Conservation (phyloP, 2,113 vertebrate genomes). For the Cardinalis cardinalis region DNA sequence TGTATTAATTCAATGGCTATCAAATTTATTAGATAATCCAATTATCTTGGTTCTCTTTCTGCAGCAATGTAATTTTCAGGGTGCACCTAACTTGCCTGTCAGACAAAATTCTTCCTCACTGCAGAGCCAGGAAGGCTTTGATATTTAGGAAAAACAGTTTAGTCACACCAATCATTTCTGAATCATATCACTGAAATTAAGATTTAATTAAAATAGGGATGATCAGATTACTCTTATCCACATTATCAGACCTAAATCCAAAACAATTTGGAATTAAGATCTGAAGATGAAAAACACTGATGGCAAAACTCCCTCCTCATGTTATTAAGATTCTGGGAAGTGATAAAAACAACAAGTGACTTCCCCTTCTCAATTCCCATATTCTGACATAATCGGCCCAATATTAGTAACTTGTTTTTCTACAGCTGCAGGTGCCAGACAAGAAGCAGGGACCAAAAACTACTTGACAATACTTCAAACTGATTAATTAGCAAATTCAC, state of each 20-base stretch:
- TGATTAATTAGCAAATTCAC: not conserved
- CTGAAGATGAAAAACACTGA: not conserved
- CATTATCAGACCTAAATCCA: not conserved
- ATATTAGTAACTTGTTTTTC: not conserved
- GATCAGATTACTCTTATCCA: not conserved
- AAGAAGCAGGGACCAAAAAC: not conserved
- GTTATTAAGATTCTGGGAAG: not conserved
- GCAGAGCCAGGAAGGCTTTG: not conserved
- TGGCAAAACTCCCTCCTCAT: not conserved
- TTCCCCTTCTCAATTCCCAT: slow-evolving; percentile 11
- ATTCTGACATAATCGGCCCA: not conserved
- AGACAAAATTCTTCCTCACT: not conserved
- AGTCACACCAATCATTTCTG: not conserved
- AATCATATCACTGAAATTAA: not conserved
- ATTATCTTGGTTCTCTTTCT: not conserved
- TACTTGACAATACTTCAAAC: not conserved
- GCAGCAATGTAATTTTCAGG: not conserved
- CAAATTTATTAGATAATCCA: not conserved
- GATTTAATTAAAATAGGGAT: not conserved
- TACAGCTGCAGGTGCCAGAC: not conserved
- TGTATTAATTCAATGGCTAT: not conserved
- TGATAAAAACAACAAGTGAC: not conserved
- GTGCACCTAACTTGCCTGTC: not conserved
- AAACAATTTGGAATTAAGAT: not conserved
- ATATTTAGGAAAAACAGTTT: not conserved